Percentiles rank a stretch among this genome's conserved stretches.
Evolutionary conservation across 1,140 invertebrate genomes (phyloP).

Genomic region (Hypothenemus hampei): DNA sequence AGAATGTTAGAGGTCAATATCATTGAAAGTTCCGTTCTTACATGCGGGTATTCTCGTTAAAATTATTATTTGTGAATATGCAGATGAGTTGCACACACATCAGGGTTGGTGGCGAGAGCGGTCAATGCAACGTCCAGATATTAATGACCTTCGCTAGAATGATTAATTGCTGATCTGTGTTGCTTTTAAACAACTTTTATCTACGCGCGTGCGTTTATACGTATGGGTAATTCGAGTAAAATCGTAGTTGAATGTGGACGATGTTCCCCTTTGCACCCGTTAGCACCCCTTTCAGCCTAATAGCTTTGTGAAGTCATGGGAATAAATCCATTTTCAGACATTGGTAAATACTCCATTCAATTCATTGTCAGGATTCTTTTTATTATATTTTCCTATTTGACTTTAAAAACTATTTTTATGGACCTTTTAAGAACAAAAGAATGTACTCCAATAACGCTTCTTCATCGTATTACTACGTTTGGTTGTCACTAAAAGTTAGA

Average conservation of each 20-base stretch:
- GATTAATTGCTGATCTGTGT: slow-evolving; percentile 24
- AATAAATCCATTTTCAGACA: slow-evolving; percentile 21
- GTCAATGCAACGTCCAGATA: slow-evolving; percentile 22
- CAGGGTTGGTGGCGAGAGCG: slow-evolving; percentile 17
- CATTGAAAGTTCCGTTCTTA: slow-evolving; percentile 16
- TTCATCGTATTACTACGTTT: background rate
- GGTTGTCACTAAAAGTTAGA: slow-evolving; percentile 11
- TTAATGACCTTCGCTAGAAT: slow-evolving; percentile 15
- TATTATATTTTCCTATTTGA: background rate
- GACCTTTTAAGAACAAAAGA: background rate
- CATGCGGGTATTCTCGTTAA: slow-evolving; percentile 20
- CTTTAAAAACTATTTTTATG: background rate
- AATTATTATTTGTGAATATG: slow-evolving; percentile 19
- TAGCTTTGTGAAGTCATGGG: slow-evolving; percentile 22
- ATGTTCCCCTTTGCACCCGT: slow-evolving; percentile 8
- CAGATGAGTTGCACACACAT: slow-evolving; percentile 19
- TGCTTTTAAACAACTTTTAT: slow-evolving; percentile 20
- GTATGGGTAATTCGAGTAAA: slow-evolving; percentile 16
- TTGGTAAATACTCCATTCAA: slow-evolving; percentile 8
- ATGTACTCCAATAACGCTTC: too few species aligned
- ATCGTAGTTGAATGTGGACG: slow-evolving; percentile 8
- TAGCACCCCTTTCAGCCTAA: slow-evolving; percentile 12
- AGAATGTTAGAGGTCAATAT: too few species aligned
- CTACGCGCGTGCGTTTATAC: slow-evolving; percentile 14
- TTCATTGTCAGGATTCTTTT: slow-evolving; percentile 6